Percentiles rank a stretch among this genome's conserved stretches.
phyloP scores from a whole-genome alignment of 1,140 invertebrate species.

The Metopolophium dirhodum region DNA sequence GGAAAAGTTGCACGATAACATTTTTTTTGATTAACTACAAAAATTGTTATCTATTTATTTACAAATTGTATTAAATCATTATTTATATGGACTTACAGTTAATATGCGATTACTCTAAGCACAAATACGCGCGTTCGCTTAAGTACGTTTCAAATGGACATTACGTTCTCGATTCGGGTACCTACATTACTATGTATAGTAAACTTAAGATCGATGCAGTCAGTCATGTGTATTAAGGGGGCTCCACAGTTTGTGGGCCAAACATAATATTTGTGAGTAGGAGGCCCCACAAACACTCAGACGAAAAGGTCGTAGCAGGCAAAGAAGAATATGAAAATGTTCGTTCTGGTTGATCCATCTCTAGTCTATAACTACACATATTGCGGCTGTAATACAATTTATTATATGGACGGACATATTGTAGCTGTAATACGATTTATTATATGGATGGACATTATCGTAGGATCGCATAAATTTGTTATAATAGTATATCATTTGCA shows the following conservation, averaged over 20 bases:
- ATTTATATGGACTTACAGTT: neutral
- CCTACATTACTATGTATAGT: neutral
- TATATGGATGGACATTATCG: neutral
- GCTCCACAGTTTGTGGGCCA: neutral
- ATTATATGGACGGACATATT: neutral
- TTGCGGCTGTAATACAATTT: neutral
- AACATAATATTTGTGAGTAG: too few relatives aligned
- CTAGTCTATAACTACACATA: neutral
- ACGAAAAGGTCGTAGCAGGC: neutral
- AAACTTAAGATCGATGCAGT: neutral
- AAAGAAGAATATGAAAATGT: neutral
- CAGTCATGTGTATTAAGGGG: neutral
- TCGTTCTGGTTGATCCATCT: neutral
- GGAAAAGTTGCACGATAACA: neutral
- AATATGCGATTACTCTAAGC: neutral
- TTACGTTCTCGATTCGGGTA: neutral
- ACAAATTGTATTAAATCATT: neutral
- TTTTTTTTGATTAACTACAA: neutral
- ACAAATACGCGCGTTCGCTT: neutral
- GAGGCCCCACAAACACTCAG: neutral
- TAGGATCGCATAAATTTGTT: neutral
- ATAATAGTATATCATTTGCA: conserved; percentile 15
- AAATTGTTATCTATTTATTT: neutral
- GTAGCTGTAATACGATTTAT: neutral
- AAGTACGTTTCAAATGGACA: too few relatives aligned